Percentiles rank a stretch among this genome's conserved stretches.
Conservation (phyloP, 2,888 invertebrate species). For the Melitaea athalia region DNA sequence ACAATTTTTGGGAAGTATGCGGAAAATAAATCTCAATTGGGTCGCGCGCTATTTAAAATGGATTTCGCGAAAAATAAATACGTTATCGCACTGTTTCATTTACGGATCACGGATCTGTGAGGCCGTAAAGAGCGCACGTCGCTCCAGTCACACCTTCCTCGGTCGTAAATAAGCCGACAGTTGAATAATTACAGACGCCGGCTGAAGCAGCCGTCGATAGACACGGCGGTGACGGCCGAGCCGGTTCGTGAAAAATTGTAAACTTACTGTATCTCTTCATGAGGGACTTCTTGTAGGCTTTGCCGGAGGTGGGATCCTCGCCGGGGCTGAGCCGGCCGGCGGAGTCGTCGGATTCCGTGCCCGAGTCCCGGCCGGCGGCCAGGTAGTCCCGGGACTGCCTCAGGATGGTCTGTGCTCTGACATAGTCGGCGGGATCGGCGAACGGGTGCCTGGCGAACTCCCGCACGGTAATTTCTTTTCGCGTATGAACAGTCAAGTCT, state of each 20-base stretch:
- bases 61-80: conserved; percentile 28
- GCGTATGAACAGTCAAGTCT: conserved; percentile 86
- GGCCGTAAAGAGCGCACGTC: conserved; percentile 25
- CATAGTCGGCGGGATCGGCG: conserved; percentile 76
- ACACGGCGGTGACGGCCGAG: conserved; percentile 11
- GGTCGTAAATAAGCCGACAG: conserved; percentile 19
- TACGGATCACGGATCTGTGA: conserved; percentile 16
- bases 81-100: conserved; percentile 36
- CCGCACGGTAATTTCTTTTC: conserved; percentile 76
- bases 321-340: conserved; percentile 86
- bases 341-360: conserved; percentile 91
- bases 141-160: conserved; percentile 15
- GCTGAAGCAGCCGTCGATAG: conserved; percentile 1
- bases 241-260: conserved; percentile 14
- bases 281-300: conserved; percentile 94
- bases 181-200: conserved; percentile 18
- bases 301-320: conserved; percentile 76
- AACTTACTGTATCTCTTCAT: conserved; percentile 97
- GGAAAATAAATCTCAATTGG: conserved; percentile 22
- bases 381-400: conserved; percentile 78
- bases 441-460: conserved; percentile 77
- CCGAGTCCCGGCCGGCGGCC: conserved; percentile 85
- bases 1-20: conserved; percentile 16
- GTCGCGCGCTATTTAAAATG: conserved; percentile 27
- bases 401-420: conserved; percentile 76